Conservation (phyloP, 2,888 invertebrate genomes). For the Protophormia terraenovae region DNA sequence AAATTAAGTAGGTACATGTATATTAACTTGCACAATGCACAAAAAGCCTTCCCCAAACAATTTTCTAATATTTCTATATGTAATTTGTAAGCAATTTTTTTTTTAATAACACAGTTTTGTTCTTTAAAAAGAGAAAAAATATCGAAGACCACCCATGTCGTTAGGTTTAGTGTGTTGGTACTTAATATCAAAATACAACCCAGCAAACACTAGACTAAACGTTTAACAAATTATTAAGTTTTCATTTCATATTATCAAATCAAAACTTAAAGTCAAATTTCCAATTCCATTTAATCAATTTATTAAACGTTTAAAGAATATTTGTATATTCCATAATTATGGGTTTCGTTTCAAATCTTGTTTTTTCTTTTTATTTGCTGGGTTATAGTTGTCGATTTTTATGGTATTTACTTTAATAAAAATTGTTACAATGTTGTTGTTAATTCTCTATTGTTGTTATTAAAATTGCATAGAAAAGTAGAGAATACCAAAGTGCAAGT, state of each 20-base stretch:
- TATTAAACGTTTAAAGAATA: too few relatives aligned
- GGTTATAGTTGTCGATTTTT: conserved; percentile 37
- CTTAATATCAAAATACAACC: background rate
- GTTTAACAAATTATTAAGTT: too few relatives aligned
- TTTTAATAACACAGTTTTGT: conserved; percentile 1
- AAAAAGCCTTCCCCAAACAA: background rate
- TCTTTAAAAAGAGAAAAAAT: background rate
- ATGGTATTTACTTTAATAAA: conserved; percentile 47
- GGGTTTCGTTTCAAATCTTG: too few relatives aligned
- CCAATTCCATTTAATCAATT: too few relatives aligned
- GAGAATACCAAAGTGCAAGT: background rate
- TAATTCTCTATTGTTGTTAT: conserved; percentile 12
- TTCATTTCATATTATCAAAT: too few relatives aligned
- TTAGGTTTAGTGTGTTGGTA: background rate
- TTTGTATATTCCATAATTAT: too few relatives aligned
- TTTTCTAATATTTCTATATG: background rate
- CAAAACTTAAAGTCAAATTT: too few relatives aligned
- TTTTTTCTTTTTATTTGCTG: too few relatives aligned
- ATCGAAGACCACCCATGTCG: background rate
- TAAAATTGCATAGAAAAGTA: background rate
- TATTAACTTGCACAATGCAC: too few relatives aligned
- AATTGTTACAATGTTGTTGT: conserved; percentile 49
- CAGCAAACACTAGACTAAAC: too few relatives aligned
- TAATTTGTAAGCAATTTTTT: background rate
- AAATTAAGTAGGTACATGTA: too few relatives aligned